Conservation (phyloP, 2,888 invertebrate genomes). For the Pandemis corylana region DNA sequence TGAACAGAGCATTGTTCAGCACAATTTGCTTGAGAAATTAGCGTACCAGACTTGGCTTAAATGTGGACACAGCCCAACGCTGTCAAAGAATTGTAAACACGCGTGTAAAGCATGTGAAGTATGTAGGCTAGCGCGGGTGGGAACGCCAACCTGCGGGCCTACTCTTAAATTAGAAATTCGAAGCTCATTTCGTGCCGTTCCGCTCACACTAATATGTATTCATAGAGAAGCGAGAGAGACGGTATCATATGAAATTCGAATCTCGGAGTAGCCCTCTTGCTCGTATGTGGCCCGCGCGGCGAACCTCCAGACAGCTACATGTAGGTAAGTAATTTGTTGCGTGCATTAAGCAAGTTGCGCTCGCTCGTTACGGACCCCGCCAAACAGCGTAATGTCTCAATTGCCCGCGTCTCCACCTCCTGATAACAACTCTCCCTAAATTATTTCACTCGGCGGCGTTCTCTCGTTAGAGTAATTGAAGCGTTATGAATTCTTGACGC, state of each 20-base stretch:
- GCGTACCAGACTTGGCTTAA: neutral
- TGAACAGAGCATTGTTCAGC: neutral
- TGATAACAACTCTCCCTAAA: conserved; percentile 55
- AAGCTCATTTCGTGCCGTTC: too few relatives aligned
- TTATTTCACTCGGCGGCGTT: conserved; percentile 55
- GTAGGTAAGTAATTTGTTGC: conserved; percentile 52
- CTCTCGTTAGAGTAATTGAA: conserved; percentile 55
- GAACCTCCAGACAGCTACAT: conserved; percentile 24
- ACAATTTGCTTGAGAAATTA: neutral
- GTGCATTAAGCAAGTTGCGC: conserved; percentile 57
- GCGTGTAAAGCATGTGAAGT: neutral
- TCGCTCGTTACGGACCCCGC: conserved; percentile 54
- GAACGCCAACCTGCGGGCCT: neutral
- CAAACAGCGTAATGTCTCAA: conserved; percentile 63
- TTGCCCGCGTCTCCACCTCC: conserved; percentile 52
- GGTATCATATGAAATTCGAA: too few relatives aligned
- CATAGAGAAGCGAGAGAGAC: too few relatives aligned
- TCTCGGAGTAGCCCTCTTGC: neutral
- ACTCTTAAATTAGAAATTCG: too few relatives aligned
- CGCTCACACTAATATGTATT: too few relatives aligned
- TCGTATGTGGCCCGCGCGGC: conserved; percentile 25
- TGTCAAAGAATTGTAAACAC: neutral
- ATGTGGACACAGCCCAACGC: neutral
- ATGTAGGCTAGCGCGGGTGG: conserved; percentile 1
- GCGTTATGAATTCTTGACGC: conserved; percentile 44